Evolutionary conservation across 2,888 invertebrate species (phyloP).

Genomic region (Drosophila tanythrix): DNA sequence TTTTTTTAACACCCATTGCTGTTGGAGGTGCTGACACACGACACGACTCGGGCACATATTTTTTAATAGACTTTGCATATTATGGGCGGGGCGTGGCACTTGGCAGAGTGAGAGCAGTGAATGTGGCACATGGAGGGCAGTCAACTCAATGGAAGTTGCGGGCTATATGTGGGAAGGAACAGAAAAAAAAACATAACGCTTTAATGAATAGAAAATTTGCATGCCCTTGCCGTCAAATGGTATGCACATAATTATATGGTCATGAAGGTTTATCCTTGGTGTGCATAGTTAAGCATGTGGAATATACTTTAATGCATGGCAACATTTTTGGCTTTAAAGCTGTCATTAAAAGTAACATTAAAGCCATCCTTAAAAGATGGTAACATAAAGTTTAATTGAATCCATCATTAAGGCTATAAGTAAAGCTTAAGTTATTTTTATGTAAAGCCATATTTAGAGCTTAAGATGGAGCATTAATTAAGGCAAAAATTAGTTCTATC

Average conservation of each 20-base stretch:
- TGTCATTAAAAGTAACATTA: neutral
- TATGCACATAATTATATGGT: slow-evolving; percentile 47
- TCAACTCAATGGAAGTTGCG: slow-evolving; percentile 61
- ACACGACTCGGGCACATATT: slow-evolving; percentile 54
- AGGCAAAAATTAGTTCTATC: neutral
- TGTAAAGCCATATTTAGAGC: neutral
- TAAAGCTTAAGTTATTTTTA: neutral
- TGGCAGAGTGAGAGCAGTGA: neutral
- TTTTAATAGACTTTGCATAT: slow-evolving; percentile 66
- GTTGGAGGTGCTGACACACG: slow-evolving; percentile 60
- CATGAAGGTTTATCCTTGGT: slow-evolving; percentile 34
- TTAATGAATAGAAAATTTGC: slow-evolving; percentile 47
- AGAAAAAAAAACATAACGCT: slow-evolving; percentile 16
- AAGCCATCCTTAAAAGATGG: neutral
- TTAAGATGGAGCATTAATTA: neutral
- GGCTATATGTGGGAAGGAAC: slow-evolving; percentile 23
- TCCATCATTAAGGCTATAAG: neutral
- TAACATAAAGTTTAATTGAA: neutral
- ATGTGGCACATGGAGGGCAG: slow-evolving; percentile 62
- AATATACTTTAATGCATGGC: neutral
- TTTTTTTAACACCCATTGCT: slow-evolving; percentile 35
- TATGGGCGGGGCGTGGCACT: slow-evolving; percentile 8
- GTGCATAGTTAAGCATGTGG: neutral
- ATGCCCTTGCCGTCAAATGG: slow-evolving; percentile 48
- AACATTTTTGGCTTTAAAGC: neutral